These are phyloP conservation scores for Ornithoptera priamus DNA, from an alignment of 2,888 invertebrate species.

Conservation along the genomic window DNA sequence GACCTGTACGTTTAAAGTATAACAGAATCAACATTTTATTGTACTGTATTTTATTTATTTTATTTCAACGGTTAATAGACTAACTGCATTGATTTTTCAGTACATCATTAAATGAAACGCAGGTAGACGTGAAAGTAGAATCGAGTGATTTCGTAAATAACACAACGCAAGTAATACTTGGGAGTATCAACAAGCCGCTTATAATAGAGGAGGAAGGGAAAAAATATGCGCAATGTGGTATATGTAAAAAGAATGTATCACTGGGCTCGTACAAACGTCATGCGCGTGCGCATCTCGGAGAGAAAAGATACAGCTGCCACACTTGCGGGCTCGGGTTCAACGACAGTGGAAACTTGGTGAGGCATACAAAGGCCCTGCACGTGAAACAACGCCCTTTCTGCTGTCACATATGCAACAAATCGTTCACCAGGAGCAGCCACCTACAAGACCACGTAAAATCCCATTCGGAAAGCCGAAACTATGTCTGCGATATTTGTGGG, in stretches of 20 bases:
- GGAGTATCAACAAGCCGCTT: conserved; percentile 21
- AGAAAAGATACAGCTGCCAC: conserved; percentile 69
- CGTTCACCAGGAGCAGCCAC: conserved; percentile 72
- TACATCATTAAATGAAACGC: conserved; percentile 30
- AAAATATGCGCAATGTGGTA: conserved; percentile 52
- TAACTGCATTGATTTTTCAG: conserved; percentile 40
- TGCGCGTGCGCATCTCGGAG: conserved; percentile 62
- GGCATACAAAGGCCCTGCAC: conserved; percentile 76
- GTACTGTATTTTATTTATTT: neutral
- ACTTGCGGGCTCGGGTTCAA: conserved; percentile 75
- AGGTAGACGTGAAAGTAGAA: conserved; percentile 13
- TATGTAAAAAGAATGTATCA: conserved; percentile 57
- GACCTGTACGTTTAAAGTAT: no score
- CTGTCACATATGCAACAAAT: conserved; percentile 69
- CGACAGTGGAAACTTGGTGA: conserved; percentile 70
- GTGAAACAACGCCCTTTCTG: conserved; percentile 63
- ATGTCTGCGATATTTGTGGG: conserved; percentile 78
- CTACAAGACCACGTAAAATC: conserved; percentile 73
- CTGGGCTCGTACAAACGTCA: conserved; percentile 67
- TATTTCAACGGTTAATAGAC: neutral
- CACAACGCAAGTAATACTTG: neutral
- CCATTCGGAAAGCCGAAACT: conserved; percentile 67
- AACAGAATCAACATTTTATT: neutral
- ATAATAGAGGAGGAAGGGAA: conserved; percentile 40
- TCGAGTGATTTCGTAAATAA: conserved; percentile 2